Base-by-base conservation (phyloP, 2,888 invertebrate species). In the Melanargia galathea region DNA sequence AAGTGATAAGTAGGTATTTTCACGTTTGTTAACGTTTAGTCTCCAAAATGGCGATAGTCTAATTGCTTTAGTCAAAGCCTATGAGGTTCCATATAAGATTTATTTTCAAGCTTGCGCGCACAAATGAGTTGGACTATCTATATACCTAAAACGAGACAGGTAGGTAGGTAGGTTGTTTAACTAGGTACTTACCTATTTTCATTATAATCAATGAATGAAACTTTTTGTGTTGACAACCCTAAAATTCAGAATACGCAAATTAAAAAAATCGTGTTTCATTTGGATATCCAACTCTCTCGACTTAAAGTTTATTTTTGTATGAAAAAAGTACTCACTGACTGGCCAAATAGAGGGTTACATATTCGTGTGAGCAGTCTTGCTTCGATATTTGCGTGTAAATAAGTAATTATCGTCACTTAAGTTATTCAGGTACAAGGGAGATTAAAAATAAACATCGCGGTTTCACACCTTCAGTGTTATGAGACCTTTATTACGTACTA, bases 261-360 rank as follows among this genome's bases (percentile, higher is more conserved):
- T 49, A 16, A n/a, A 2, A 13, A 30, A 30, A 30, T 16, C 16
- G 10, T 18, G 30, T 18, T 16, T 24, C 16, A 16, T 49, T 49
- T 26, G 7, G 13, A 30, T 24, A 16, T 49, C 5, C n/a, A n/a
- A 49, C n/a, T 7, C 18, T 16, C 5, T 18, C 11, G 2, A 2
- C 11, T 43, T 33, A 60, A 6, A 16, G 33, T 60, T 22, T 20
- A 60, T 33, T 60, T 33, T 60, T n/a, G 30, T 20, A 52, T 20
- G 26, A 6, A 49, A n/a, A 22, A 24, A 18, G n/a, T 4, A 4
- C 26, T 5, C 18, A 16, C 18, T 51, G 49, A 51, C 49, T 38
- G 49, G 22, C 16, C 43, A 43, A 52, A 52, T 30, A 52, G 30
- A 6, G n/a, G 20, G 10, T 45, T 24, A 30, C 7, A 30, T 51